Evolutionary conservation across 2,113 vertebrate species (phyloP).

Genomic region (Trogon melanurus): DNA sequence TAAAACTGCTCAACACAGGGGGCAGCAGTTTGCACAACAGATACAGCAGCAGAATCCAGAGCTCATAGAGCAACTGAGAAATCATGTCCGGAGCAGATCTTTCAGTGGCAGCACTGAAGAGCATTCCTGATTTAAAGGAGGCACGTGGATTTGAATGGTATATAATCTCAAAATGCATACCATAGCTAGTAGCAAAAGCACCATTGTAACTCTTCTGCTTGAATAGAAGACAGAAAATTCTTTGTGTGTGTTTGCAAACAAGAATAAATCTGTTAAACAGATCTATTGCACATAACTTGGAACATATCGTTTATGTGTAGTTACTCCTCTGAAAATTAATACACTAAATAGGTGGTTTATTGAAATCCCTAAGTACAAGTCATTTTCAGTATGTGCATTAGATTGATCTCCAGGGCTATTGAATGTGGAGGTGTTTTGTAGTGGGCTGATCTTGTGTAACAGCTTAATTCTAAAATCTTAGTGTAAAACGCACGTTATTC

Average conservation of each 20-base stretch:
- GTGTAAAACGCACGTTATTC: background rate
- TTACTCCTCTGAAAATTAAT: conserved; percentile 66
- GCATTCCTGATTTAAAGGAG: conserved; percentile 85
- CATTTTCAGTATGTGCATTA: conserved; percentile 34
- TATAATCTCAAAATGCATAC: conserved; percentile 52
- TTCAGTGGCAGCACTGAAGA: conserved; percentile 95
- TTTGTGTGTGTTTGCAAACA: conserved; percentile 67
- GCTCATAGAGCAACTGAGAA: conserved; percentile 95
- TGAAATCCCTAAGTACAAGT: conserved; percentile 36
- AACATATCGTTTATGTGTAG: conserved; percentile 60
- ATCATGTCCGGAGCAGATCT: conserved; percentile 94
- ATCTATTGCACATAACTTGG: conserved; percentile 73
- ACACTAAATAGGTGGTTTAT: conserved; percentile 47
- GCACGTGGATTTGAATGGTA: background rate
- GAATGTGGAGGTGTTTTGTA: background rate
- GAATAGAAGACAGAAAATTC: conserved; percentile 68
- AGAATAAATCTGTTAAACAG: conserved; percentile 74
- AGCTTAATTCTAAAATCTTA: background rate
- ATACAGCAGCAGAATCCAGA: conserved; percentile 99
- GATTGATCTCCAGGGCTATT: background rate
- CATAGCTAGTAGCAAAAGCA: conserved; percentile 75
- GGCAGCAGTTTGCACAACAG: conserved; percentile 98
- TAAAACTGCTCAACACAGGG: conserved; percentile 77
- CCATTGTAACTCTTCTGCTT: conserved; percentile 70
- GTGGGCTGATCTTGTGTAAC: background rate